A percentile compares a stretch with the other conserved stretches of the same genome.
phyloP scores from a whole-genome alignment of 2,797 vertebrate genomes.

The Sylvilagus floridanus region DNA sequence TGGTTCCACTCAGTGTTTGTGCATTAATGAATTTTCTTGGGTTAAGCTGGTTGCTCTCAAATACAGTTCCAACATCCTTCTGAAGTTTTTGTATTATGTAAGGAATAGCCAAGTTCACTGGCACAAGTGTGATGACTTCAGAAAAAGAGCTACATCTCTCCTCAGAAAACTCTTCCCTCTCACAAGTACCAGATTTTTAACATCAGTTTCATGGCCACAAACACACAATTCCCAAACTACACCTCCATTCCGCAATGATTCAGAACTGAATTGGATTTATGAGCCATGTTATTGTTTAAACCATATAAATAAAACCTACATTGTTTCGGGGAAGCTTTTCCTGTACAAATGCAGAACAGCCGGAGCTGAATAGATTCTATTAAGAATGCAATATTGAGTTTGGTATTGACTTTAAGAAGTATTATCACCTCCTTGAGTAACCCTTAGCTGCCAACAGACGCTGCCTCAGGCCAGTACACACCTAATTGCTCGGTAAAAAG shows the following conservation, averaged over 20 bases:
- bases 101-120: constrained; percentile 9
- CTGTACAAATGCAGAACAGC: constrained; percentile 84
- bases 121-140: background rate
- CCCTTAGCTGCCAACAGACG: constrained; percentile 91
- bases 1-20: constrained; percentile 17
- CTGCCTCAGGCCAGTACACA: constrained; percentile 96
- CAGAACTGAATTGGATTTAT: constrained; percentile 82
- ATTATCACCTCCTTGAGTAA: constrained; percentile 92
- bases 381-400: constrained; percentile 87
- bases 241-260: constrained; percentile 59
- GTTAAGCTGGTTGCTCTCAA: constrained; percentile 33
- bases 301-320: constrained; percentile 85
- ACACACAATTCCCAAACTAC: constrained; percentile 68
- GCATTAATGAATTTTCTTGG: constrained; percentile 55
- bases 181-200: constrained; percentile 66
- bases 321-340: constrained; percentile 80
- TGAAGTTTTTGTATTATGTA: constrained; percentile 44
- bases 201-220: constrained; percentile 33
- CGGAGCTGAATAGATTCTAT: constrained; percentile 83
- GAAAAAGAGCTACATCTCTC: constrained; percentile 10
- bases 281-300: constrained; percentile 82
- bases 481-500: constrained; percentile 98
- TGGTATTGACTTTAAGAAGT: constrained; percentile 91
- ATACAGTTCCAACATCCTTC: constrained; percentile 41
- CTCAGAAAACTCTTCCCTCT: constrained; percentile 74